phyloP scores from a whole-genome alignment of 1,140 invertebrate species.

The Cheumatopsyche charites region DNA sequence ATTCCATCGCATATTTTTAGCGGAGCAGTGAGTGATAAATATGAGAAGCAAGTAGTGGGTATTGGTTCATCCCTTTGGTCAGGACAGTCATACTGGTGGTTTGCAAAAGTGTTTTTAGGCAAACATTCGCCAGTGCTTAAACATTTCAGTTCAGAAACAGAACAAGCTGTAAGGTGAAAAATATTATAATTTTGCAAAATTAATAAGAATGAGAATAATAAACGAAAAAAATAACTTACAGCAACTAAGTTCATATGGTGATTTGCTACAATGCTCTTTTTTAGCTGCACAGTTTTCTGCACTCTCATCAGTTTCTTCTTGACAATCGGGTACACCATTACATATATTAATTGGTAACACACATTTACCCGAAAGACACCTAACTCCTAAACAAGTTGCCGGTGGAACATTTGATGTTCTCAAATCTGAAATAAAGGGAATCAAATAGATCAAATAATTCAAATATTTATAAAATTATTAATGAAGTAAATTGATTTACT shows the following conservation, averaged over 20 bases:
- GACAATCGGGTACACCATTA: conserved; percentile 74
- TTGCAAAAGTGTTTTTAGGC: conserved; percentile 70
- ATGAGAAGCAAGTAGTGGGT: conserved; percentile 69
- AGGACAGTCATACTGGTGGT: conserved; percentile 70
- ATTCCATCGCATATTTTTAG: conserved; percentile 77
- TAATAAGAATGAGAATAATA: too few relatives aligned
- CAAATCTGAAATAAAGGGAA: not conserved
- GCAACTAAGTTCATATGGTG: conserved; percentile 55
- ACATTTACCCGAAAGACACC: conserved; percentile 75
- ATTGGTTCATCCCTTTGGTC: conserved; percentile 75
- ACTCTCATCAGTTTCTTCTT: conserved; percentile 69
- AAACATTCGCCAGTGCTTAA: conserved; percentile 69
- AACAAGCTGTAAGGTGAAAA: conserved; percentile 62
- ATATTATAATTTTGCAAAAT: too few relatives aligned
- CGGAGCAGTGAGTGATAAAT: conserved; percentile 69
- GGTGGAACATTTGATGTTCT: conserved; percentile 4
- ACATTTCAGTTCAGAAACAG: conserved; percentile 68
- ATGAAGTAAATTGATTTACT: conserved; percentile 51
- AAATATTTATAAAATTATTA: conserved; percentile 27
- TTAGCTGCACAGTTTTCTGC: conserved; percentile 59
- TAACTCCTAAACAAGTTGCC: conserved; percentile 63
- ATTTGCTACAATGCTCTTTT: conserved; percentile 48
- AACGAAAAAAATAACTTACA: conserved; percentile 49
- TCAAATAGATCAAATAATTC: not conserved
- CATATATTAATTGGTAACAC: conserved; percentile 68